These are phyloP conservation scores for Leuciscus waleckii DNA, from an alignment of 2,797 vertebrate species.

Conservation along the genomic window DNA sequence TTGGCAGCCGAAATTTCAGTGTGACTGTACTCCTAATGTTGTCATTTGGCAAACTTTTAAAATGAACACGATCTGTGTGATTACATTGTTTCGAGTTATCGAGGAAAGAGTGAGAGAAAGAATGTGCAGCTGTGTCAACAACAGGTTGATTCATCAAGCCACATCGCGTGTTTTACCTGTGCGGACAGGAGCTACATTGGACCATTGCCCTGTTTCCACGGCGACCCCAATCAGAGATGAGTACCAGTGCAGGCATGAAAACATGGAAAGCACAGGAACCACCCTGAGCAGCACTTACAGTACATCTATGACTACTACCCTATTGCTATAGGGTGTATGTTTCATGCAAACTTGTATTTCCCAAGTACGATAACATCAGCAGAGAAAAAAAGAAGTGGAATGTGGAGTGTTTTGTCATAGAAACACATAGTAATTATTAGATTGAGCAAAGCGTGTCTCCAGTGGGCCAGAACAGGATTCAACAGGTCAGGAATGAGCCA, in stretches of 20 bases:
- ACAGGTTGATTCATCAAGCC: slow-evolving; percentile 44
- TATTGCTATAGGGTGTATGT: slow-evolving; percentile 1
- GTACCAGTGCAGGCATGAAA: slow-evolving; percentile 6
- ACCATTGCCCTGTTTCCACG: slow-evolving; percentile 48
- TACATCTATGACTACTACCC: background rate
- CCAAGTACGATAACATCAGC: background rate
- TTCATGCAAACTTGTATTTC: slow-evolving; percentile 10
- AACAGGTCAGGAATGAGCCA: slow-evolving; percentile 56
- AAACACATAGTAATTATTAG: slow-evolving; percentile 27
- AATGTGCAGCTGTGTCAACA: slow-evolving; percentile 57
- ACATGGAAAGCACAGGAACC: slow-evolving; percentile 14
- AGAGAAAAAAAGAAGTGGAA: slow-evolving; percentile 3
- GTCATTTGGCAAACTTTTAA: slow-evolving; percentile 1
- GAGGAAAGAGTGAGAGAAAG: slow-evolving; percentile 20
- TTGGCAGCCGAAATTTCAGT: background rate
- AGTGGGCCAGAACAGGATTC: slow-evolving; percentile 34
- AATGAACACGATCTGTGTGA: background rate
- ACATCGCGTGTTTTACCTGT: slow-evolving; percentile 43
- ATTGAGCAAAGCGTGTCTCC: slow-evolving; percentile 11
- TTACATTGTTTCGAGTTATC: slow-evolving; percentile 15
- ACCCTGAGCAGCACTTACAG: background rate
- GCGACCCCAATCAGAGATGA: slow-evolving; percentile 33
- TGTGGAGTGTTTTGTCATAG: slow-evolving; percentile 2
- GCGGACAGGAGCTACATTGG: slow-evolving; percentile 31
- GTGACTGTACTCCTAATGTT: background rate